These are phyloP conservation scores for Tringa solitaria DNA, from an alignment of 2,113 vertebrate genomes.

Conservation along the genomic window DNA sequence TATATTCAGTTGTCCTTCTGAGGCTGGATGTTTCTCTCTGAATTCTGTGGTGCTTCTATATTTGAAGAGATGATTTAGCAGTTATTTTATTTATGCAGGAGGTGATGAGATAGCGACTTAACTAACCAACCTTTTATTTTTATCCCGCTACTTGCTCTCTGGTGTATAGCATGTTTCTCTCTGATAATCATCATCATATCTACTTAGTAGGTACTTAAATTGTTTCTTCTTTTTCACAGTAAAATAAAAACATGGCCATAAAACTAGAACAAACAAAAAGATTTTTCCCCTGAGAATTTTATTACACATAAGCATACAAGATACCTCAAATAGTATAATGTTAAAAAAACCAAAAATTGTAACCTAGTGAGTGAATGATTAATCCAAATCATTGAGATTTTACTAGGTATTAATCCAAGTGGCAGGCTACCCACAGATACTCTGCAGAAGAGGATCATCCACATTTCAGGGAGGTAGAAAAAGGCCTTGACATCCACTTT, in stretches of 20 bases:
- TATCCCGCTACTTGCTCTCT: background rate
- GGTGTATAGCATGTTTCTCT: background rate
- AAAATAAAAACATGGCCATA: background rate
- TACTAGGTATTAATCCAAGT: background rate
- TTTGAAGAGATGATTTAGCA: slow-evolving; percentile 9
- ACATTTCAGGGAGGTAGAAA: background rate
- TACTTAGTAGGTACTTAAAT: background rate
- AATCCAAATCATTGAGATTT: background rate
- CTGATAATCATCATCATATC: background rate
- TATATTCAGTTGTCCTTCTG: slow-evolving; percentile 6
- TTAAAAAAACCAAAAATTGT: background rate
- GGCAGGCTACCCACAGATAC: background rate
- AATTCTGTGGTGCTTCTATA: slow-evolving; percentile 6
- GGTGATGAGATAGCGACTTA: background rate
- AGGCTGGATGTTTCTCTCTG: slow-evolving; percentile 25
- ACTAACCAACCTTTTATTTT: background rate
- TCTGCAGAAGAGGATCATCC: background rate
- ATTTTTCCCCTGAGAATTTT: background rate
- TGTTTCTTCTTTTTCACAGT: background rate
- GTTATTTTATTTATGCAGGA: background rate
- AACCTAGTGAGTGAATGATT: background rate
- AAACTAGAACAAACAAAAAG: background rate
- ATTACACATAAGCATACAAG: background rate
- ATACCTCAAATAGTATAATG: background rate
- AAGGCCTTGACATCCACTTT: background rate